Percentiles rank a stretch among this genome's conserved stretches.
Conservation (phyloP, 2,113 vertebrate genomes). For the Larimichthys crocea region DNA sequence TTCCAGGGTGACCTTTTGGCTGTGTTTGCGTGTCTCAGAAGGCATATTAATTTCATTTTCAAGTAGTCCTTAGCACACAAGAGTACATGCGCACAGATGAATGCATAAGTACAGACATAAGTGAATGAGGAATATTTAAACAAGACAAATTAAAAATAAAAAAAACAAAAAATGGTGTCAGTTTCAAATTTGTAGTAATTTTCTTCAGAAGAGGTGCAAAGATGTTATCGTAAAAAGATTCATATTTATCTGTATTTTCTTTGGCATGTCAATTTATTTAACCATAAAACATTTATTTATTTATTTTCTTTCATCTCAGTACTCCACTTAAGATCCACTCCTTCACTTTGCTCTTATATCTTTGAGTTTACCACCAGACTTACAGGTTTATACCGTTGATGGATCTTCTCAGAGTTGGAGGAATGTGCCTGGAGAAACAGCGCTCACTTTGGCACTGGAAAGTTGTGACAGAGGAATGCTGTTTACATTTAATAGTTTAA, state of each 20-base stretch:
- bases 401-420: conserved; percentile 31
- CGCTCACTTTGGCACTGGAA: conserved; percentile 54
- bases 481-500: conserved; percentile 72
- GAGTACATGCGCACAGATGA: background rate
- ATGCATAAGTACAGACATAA: background rate
- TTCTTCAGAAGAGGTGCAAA: background rate
- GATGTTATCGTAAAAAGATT: conserved; percentile 11
- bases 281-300: conserved; percentile 14
- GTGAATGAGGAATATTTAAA: background rate
- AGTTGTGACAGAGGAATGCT: conserved; percentile 59
- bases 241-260: conserved; percentile 3
- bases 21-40: conserved; percentile 3
- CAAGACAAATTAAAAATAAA: conserved; percentile 20
- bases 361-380: conserved; percentile 18
- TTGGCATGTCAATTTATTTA: conserved; percentile 15
- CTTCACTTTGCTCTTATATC: conserved; percentile 8
- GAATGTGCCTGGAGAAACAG: conserved; percentile 50
- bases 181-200: background rate
- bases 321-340: background rate
- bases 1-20: conserved; percentile 40
- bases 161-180: conserved; percentile 5
- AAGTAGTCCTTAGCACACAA: background rate
- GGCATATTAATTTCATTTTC: conserved; percentile 19
- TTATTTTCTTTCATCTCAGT: background rate
- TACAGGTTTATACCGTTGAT: conserved; percentile 16